These are phyloP conservation scores for Laspeyria flexula DNA, from an alignment of 2,888 invertebrate species.

Conservation along the genomic window DNA sequence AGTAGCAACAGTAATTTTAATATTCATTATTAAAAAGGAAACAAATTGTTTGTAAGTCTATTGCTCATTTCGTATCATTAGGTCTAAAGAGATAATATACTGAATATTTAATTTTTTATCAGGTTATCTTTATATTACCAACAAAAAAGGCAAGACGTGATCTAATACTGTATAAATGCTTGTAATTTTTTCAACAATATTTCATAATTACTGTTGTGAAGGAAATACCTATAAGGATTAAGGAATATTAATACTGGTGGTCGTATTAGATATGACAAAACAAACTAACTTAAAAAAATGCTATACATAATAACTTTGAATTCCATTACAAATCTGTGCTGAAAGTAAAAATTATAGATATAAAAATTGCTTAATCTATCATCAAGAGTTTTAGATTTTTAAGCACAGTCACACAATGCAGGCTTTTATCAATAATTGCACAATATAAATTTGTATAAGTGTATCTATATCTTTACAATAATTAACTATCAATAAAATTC, in stretches of 20 bases:
- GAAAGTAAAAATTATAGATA: conserved; percentile 20
- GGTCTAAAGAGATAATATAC: too few species aligned
- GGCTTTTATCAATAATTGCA: conserved; percentile 44
- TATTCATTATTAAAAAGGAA: neutral
- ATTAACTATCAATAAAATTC: conserved; percentile 52
- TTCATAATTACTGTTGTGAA: too few species aligned
- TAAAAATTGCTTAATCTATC: conserved; percentile 24
- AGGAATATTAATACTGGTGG: too few species aligned
- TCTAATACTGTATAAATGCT: too few species aligned
- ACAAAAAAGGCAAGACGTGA: neutral
- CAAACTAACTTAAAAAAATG: too few species aligned
- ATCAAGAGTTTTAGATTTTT: conserved; percentile 30
- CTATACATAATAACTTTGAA: too few species aligned
- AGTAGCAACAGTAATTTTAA: conserved; percentile 3
- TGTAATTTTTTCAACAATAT: too few species aligned
- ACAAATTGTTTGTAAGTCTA: neutral
- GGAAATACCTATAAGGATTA: too few species aligned
- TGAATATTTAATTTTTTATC: neutral
- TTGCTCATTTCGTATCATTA: neutral
- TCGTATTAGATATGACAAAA: too few species aligned
- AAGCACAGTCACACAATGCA: conserved; percentile 29
- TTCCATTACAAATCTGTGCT: too few species aligned
- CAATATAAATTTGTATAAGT: conserved; percentile 47
- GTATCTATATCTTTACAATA: conserved; percentile 54
- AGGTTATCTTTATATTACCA: neutral